phyloP scores from a whole-genome alignment of 2,888 invertebrate genomes.

The Gortyna flavago region DNA sequence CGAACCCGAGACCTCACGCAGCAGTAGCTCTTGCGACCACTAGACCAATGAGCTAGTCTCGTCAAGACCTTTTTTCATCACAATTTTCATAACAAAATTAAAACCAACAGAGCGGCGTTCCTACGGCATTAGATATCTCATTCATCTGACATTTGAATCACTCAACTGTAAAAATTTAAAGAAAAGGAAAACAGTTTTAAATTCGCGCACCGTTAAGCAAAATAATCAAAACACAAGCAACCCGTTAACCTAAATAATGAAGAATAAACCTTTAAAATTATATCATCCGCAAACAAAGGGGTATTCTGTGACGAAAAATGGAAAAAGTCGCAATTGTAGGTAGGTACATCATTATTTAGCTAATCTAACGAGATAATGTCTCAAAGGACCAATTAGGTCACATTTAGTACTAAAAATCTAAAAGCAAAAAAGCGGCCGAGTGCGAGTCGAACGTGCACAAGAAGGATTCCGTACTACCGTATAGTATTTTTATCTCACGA shows the following conservation, averaged over 20 bases:
- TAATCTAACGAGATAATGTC: constrained; percentile 53
- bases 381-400: constrained; percentile 49
- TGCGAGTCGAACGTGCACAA: background rate
- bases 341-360: constrained; percentile 28
- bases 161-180: background rate
- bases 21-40: too few relatives aligned
- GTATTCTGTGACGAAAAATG: constrained; percentile 27
- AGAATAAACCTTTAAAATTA: constrained; percentile 33
- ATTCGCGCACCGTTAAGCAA: background rate
- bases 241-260: constrained; percentile 11
- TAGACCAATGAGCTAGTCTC: background rate
- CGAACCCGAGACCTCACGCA: too few relatives aligned
- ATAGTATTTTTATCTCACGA: background rate
- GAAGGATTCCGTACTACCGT: background rate
- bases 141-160: background rate
- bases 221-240: constrained; percentile 28
- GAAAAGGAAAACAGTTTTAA: constrained; percentile 2
- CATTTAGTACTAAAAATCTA: constrained; percentile 47
- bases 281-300: constrained; percentile 44
- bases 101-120: background rate
- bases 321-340: constrained; percentile 3
- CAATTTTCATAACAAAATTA: background rate
- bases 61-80: too few relatives aligned
- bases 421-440: constrained; percentile 25
- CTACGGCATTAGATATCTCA: background rate